Percentiles rank a stretch among this genome's conserved stretches.
Evolutionary conservation across 2,797 vertebrate species (phyloP).

Genomic region (Pristis pectinata): DNA sequence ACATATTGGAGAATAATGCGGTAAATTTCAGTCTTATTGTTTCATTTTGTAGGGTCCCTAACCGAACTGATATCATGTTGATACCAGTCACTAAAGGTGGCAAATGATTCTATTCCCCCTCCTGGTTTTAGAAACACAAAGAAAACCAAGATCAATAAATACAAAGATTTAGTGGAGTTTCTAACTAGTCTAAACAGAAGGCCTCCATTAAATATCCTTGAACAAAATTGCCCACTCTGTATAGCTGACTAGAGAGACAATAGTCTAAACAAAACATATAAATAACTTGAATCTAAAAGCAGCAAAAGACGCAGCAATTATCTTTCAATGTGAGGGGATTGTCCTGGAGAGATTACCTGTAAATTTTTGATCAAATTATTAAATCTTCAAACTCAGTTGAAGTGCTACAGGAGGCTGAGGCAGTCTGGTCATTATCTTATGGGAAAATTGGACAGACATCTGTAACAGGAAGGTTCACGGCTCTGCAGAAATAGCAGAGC

Average conservation of each 20-base stretch:
- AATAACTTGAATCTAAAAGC: neutral
- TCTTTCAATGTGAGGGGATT: neutral
- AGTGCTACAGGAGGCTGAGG: neutral
- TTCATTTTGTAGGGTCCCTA: neutral
- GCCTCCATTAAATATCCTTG: neutral
- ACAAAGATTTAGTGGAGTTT: neutral
- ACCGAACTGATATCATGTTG: neutral
- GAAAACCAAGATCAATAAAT: neutral
- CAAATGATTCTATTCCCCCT: neutral
- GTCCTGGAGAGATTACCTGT: neutral
- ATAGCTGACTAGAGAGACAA: neutral
- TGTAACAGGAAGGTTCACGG: neutral
- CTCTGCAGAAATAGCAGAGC: neutral
- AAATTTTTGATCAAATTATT: neutral
- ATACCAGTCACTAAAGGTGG: neutral
- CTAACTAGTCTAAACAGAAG: neutral
- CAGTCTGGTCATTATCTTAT: neutral
- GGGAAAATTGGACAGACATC: neutral
- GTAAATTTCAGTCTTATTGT: neutral
- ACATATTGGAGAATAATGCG: neutral
- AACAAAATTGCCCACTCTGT: neutral
- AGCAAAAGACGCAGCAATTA: neutral
- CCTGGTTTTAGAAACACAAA: neutral
- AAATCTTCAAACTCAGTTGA: neutral
- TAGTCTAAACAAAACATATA: constrained; percentile 12